phyloP scores from a whole-genome alignment of 2,888 invertebrate genomes.

The Ochropleura leucogaster region DNA sequence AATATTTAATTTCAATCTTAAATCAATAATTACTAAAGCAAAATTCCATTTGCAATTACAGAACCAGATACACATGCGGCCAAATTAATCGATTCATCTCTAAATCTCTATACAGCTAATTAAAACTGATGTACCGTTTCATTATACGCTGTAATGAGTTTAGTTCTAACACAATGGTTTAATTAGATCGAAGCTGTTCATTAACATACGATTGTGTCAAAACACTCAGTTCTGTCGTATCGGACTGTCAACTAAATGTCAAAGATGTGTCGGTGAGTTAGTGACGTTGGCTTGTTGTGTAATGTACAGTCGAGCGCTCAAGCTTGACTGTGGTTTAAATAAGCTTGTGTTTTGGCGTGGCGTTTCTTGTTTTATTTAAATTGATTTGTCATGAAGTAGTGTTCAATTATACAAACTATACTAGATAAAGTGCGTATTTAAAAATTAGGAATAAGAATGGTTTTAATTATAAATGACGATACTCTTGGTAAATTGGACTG shows the following conservation, averaged over 20 bases:
- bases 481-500: no score
- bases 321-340: constrained; percentile 13
- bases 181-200: constrained; percentile 83
- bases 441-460: no score
- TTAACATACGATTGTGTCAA: constrained; percentile 85
- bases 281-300: constrained; percentile 69
- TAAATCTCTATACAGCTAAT: constrained; percentile 59
- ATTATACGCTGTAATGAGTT: constrained; percentile 80
- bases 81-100: constrained; percentile 55
- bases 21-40: constrained; percentile 32
- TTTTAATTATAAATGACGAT: no score
- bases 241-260: constrained; percentile 85
- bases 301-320: constrained; percentile 70
- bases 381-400: no score
- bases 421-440: no score
- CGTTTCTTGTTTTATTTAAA: not conserved
- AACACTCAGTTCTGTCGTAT: constrained; percentile 78
- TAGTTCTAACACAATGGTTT: constrained; percentile 82
- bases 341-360: not conserved
- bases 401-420: no score
- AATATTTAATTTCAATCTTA: constrained; percentile 27
- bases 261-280: constrained; percentile 77
- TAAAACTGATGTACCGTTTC: constrained; percentile 67
- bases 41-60: constrained; percentile 41
- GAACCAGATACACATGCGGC: constrained; percentile 42